phyloP scores from a whole-genome alignment of 2,797 vertebrate genomes.

The Alfaro cultratus region DNA sequence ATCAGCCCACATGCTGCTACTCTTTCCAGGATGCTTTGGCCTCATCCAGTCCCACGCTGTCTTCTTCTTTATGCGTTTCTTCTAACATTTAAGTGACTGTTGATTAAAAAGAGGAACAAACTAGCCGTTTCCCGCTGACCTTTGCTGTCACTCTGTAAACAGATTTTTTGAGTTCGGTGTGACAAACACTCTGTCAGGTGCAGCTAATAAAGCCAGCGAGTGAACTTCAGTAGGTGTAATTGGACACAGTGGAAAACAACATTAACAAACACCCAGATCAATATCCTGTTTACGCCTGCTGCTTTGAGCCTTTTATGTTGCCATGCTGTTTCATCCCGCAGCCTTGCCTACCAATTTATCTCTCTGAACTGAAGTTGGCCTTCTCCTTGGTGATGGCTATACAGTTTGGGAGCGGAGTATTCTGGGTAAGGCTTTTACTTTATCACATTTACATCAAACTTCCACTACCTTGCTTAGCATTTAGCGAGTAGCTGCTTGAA shows the following conservation, averaged over 20 bases:
- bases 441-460: not conserved
- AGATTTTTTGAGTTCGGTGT: not conserved
- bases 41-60: not conserved
- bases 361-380: conserved; percentile 70
- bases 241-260: conserved; percentile 10
- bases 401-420: conserved; percentile 75
- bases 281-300: conserved; percentile 2
- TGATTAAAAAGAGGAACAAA: not conserved
- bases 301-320: not conserved
- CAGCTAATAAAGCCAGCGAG: conserved; percentile 10
- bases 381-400: conserved; percentile 73
- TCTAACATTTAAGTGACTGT: not conserved
- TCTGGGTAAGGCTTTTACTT: conserved; percentile 61
- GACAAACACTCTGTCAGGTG: not conserved
- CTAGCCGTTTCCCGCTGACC: not conserved
- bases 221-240: conserved; percentile 11
- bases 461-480: not conserved
- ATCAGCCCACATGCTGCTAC: not conserved
- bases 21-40: not conserved
- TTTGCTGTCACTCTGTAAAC: not conserved
- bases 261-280: conserved; percentile 10
- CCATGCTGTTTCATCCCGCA: conserved; percentile 23
- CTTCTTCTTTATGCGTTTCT: not conserved
- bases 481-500: too few species aligned
- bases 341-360: conserved; percentile 74